Evolutionary conservation across 1,140 invertebrate genomes (phyloP), one percentile per base, ranked within the genome.

Genomic region (Parasteatoda tepidariorum): DNA sequence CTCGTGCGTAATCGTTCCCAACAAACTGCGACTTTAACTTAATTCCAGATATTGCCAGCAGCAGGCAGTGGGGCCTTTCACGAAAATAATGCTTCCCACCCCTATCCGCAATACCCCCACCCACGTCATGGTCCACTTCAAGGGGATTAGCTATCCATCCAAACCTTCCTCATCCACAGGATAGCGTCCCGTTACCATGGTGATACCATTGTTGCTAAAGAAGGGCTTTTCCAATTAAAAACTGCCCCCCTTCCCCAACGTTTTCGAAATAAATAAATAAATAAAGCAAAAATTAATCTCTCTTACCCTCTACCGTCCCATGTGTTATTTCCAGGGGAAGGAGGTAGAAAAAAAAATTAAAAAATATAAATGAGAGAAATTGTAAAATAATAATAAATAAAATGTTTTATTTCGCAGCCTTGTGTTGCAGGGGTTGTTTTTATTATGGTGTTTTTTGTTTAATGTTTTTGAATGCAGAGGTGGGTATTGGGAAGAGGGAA

Each of bases 161-260:
- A 48, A 48, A 48, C 18, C 64, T 41, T 76, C 62, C 41, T 59
- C 61, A n/a, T 24, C 61, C 61, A 74, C n/a, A 24, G 24, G 34
- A 64, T 7, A 41, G 61, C 59, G 75, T 68, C 13, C 24, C 18
- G 62, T 79, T 33, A 41, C 38, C 64, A 79, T 67, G 61, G 48
- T n/a, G 28, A 79, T 34, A 2, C 71, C 62, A 79, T 79, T 79
- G 75, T 79, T 79, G 62, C 75, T 61, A 18, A 9, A 15, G 33
- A 34, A 48, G 48, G 31, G 62, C 62, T 79, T 79, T 68, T 79
- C 75, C 75, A 79, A 79, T 79, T 79, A 79, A 79, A 79, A 79
- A 79, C 75, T 79, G 24, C 26, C 75, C 64, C 18, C 64, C 62
- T 48, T 41, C 18, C 71, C 9, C 18, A 38, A 26, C 18, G 30